These are phyloP conservation scores for Ischnura elegans DNA, from an alignment of 2,888 invertebrate genomes.

Conservation along the genomic window DNA sequence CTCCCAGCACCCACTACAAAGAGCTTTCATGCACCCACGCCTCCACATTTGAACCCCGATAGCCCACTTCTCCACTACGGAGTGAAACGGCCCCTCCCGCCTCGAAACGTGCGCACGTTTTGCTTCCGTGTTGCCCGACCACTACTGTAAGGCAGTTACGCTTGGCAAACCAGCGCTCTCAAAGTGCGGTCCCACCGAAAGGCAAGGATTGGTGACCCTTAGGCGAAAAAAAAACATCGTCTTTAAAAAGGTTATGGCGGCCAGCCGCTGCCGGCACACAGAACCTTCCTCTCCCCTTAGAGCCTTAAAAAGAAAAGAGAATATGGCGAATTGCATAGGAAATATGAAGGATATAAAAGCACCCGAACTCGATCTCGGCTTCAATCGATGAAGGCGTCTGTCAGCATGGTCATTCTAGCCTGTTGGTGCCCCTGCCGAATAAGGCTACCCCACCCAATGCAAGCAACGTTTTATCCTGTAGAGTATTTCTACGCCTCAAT, in stretches of 20 bases:
- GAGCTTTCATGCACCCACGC: not conserved
- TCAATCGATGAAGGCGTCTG: conserved; percentile 20
- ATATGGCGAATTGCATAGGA: not conserved
- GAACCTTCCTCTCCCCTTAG: not conserved
- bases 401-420: not conserved
- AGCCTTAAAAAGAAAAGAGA: not conserved
- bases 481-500: not conserved
- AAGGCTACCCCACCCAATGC: not conserved
- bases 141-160: not conserved
- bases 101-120: not conserved
- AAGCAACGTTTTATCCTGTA: not conserved
- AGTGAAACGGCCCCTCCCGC: not conserved
- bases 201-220: not conserved
- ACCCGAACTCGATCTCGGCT: not conserved
- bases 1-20: not conserved
- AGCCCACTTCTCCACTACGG: not conserved
- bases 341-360: not conserved
- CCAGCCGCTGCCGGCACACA: not conserved
- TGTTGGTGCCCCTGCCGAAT: too few species aligned
- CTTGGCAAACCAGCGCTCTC: not conserved
- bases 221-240: not conserved
- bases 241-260: not conserved
- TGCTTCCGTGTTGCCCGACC: not conserved
- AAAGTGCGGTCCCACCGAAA: not conserved
- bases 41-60: not conserved